Evolutionary conservation across 2,113 vertebrate species (phyloP).

Genomic region (Cochlearius cochlearius): DNA sequence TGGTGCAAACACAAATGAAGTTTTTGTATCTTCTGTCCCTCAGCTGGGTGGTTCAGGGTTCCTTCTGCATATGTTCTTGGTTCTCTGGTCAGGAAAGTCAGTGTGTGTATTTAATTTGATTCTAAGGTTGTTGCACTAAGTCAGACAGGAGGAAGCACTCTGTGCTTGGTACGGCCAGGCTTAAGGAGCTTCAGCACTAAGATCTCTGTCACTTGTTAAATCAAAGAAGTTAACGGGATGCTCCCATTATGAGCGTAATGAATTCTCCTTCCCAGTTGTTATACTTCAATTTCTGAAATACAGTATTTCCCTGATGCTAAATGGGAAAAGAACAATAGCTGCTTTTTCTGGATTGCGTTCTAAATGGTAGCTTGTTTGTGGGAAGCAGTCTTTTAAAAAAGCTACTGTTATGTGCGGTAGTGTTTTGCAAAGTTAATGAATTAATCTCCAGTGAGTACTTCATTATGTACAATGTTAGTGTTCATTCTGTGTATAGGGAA

Average conservation of each 20-base stretch:
- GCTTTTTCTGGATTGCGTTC: neutral
- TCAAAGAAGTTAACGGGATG: neutral
- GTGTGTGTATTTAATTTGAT: neutral
- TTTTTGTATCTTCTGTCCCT: neutral
- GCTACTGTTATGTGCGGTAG: neutral
- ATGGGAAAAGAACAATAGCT: neutral
- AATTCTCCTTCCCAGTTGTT: neutral
- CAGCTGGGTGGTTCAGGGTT: neutral
- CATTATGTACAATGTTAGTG: neutral
- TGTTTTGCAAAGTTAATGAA: constrained; percentile 8
- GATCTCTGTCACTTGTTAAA: neutral
- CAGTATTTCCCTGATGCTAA: neutral
- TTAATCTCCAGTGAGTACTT: neutral
- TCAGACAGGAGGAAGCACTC: neutral
- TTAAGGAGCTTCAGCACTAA: neutral
- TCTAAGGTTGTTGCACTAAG: neutral
- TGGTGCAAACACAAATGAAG: neutral
- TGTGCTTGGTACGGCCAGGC: neutral
- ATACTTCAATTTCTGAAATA: neutral
- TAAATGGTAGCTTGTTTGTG: neutral
- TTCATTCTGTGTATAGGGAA: neutral
- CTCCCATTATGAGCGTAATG: neutral
- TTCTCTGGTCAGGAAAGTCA: neutral
- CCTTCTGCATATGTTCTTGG: rapidly evolving
- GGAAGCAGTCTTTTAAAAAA: neutral